Percentiles rank a stretch among this genome's conserved stretches.
Evolutionary conservation across 2,113 vertebrate species (phyloP).

Genomic region (Antennarius striatus): DNA sequence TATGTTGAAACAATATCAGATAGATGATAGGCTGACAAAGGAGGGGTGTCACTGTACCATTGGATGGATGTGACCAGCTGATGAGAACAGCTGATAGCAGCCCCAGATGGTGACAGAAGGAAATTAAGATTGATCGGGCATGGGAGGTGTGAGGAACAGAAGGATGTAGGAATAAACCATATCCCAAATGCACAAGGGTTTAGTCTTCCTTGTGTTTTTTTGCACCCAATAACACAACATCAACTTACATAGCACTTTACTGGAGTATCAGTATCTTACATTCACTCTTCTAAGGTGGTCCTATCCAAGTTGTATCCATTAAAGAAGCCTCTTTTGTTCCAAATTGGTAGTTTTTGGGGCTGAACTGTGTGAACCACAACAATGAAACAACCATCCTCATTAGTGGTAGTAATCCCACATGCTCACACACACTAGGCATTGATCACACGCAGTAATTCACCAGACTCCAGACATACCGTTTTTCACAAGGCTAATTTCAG

Average conservation of each 20-base stretch:
- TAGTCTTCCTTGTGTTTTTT: not conserved
- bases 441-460: not conserved
- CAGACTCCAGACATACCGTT: conserved; percentile 23
- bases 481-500: conserved; percentile 44
- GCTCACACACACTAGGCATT: conserved; percentile 2
- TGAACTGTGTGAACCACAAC: conserved; percentile 21
- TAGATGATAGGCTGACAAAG: too few species aligned
- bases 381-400: conserved; percentile 38
- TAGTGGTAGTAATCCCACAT: conserved; percentile 21
- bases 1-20: too few species aligned
- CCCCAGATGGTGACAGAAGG: too few species aligned
- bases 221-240: not conserved
- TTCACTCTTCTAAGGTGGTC: not conserved
- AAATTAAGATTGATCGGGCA: too few species aligned
- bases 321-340: conserved; percentile 25
- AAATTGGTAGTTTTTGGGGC: conserved; percentile 9
- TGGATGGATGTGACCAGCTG: too few species aligned
- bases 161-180: too few species aligned
- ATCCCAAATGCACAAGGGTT: not conserved
- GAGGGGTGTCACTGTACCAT: too few species aligned
- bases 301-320: not conserved
- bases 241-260: conserved; percentile 12
- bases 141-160: too few species aligned
- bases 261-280: conserved; percentile 15
- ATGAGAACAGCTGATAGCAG: too few species aligned